Conservation (phyloP, 2,113 vertebrate species). For the Lichenostomus cassidix region DNA sequence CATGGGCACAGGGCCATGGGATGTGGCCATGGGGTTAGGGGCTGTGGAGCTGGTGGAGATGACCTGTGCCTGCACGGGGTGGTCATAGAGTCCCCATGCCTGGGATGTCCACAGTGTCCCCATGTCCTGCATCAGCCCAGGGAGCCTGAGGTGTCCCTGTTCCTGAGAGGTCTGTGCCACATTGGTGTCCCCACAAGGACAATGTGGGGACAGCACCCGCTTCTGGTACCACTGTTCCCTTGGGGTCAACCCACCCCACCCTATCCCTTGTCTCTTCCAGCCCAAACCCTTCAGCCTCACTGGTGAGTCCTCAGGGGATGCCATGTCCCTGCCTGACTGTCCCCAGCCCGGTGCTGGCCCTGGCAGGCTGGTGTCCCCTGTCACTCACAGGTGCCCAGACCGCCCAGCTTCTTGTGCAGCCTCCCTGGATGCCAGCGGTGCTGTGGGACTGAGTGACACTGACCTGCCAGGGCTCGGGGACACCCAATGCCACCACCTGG, state of each 20-base stretch:
- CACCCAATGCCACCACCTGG: not conserved
- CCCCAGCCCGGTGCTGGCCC: not conserved
- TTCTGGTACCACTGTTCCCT: not conserved
- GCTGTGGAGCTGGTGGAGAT: not conserved
- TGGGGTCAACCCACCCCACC: fast-evolving
- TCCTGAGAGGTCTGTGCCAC: too few species aligned
- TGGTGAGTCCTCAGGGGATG: not conserved
- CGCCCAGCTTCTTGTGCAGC: not conserved
- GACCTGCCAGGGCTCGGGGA: not conserved
- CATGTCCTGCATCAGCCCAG: not conserved
- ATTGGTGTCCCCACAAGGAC: too few species aligned
- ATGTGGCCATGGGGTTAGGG: too few species aligned
- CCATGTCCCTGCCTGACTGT: not conserved
- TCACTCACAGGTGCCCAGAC: not conserved
- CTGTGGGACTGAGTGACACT: not conserved
- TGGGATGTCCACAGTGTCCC: not conserved
- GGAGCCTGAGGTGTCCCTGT: too few species aligned
- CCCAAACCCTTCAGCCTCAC: not conserved
- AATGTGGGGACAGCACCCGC: not conserved
- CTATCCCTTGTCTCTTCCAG: not conserved
- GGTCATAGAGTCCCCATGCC: not conserved
- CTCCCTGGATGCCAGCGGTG: fast-evolving
- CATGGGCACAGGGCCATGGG: too few species aligned
- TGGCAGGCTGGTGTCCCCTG: not conserved
- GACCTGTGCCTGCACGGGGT: not conserved